These are phyloP conservation scores for Parascotia fuliginaria DNA, from an alignment of 2,888 invertebrate genomes.

Conservation along the genomic window DNA sequence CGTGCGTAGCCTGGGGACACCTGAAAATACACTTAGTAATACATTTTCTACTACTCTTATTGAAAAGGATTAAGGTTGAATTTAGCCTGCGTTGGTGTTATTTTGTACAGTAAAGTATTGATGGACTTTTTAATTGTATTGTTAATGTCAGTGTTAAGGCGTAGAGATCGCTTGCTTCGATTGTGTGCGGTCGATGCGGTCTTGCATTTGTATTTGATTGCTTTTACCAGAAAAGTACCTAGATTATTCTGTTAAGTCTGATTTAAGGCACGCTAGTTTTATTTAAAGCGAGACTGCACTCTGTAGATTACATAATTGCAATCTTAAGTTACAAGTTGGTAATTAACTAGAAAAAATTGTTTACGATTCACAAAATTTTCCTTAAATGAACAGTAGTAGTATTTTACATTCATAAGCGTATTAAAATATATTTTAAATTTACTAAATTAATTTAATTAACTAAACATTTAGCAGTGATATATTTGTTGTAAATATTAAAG, in stretches of 20 bases:
- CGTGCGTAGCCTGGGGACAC: constrained; percentile 72
- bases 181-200: constrained; percentile 73
- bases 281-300: background rate
- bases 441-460: no score
- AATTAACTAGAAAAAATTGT: no score
- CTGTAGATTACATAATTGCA: background rate
- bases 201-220: constrained; percentile 57
- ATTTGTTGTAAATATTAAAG: no score
- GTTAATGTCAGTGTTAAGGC: constrained; percentile 82
- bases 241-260: constrained; percentile 36
- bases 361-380: no score
- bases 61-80: constrained; percentile 42
- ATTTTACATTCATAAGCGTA: no score
- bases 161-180: constrained; percentile 83
- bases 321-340: background rate
- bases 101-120: constrained; percentile 50
- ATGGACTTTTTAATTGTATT: constrained; percentile 84
- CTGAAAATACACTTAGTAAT: constrained; percentile 28
- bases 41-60: constrained; percentile 36
- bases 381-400: no score
- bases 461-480: no score
- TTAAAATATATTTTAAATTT: no score
- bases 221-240: constrained; percentile 41
- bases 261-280: constrained; percentile 20
- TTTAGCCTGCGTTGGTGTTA: constrained; percentile 20